Evolutionary conservation across 2,113 vertebrate genomes (phyloP).

Genomic region (Puma concolor): DNA sequence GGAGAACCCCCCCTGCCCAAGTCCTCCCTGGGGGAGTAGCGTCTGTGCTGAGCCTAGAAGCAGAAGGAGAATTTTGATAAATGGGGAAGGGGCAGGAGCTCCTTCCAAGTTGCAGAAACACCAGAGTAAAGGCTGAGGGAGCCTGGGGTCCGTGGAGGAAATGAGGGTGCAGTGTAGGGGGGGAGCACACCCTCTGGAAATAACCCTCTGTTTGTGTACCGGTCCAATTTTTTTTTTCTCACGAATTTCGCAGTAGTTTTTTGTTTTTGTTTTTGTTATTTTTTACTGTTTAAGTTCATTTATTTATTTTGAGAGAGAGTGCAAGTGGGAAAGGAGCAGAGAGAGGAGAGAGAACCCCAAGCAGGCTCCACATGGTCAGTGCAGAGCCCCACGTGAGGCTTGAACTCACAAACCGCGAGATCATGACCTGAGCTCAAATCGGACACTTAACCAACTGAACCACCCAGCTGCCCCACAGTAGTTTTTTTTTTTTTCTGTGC

Average conservation of each 20-base stretch:
- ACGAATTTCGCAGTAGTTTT: not conserved
- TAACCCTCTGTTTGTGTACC: not conserved
- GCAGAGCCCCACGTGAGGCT: too few species aligned
- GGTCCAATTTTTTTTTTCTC: not conserved
- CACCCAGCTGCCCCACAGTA: too few species aligned
- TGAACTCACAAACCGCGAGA: too few species aligned
- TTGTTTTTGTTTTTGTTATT: too few species aligned
- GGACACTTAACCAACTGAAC: too few species aligned
- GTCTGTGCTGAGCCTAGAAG: not conserved
- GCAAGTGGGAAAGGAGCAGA: too few species aligned
- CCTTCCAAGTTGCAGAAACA: not conserved
- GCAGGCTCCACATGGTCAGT: too few species aligned
- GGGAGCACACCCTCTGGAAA: not conserved
- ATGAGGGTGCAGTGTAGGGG: not conserved
- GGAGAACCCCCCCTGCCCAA: not conserved
- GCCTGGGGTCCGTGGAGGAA: not conserved
- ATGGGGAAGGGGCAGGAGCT: not conserved
- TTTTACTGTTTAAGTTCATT: too few species aligned
- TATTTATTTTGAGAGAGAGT: too few species aligned
- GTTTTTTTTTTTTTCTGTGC: not conserved
- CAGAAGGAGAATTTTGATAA: not conserved
- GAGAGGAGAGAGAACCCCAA: too few species aligned
- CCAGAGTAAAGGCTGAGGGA: not conserved
- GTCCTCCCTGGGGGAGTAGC: not conserved
- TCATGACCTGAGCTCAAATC: too few species aligned